Base-by-base conservation (phyloP, 2,797 vertebrate genomes). In the Diglossa cyanea region DNA sequence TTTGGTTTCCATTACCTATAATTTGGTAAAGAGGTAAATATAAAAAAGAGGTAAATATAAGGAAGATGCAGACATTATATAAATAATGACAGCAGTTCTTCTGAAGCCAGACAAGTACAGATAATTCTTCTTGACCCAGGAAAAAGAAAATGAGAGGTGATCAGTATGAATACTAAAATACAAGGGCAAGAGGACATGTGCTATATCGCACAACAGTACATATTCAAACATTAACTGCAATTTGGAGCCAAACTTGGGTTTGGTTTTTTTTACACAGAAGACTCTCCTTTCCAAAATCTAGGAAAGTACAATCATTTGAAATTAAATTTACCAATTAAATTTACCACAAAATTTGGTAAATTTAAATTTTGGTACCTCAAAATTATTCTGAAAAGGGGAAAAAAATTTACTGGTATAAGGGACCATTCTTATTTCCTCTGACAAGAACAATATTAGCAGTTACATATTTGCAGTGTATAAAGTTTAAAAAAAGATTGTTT, bases 211-310 rank as follows among this genome's bases (percentile, higher is more conserved):
- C 17, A 80, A 47, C 11, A 74, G 20, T 9, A 54, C 11, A 5
- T 65, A 17, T 66, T 80, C 47, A 63, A 91, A 50, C 12, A 45
- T 9, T 50, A 45, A 55, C 51, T 82, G 25, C 26, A 63, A 18
- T 68, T 28, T 62, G 26, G 11, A 25, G 25, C 3, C 35, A 76
- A 53, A 25, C 40, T 24, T 15, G 6, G 14, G 3, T 0, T 0
- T 0, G 31, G 18, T 18, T 47, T 55, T 55, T 67, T 72, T 75
- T 11, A n/a, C 4, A 44, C 5, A 57, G 31, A 60, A 60, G 30
- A 35, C 6, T 63, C 4, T 47, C 14, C 28, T 83, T 88, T 82
- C 24, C 47, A 81, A 84, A 84, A 70, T 75, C 33, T 45, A 66
- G 58, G n/a, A 55, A 51, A 66, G 33, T 79, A 6, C 6, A 70